Conservation (phyloP, 2,797 vertebrate species). For the Ceyx erithaca region DNA sequence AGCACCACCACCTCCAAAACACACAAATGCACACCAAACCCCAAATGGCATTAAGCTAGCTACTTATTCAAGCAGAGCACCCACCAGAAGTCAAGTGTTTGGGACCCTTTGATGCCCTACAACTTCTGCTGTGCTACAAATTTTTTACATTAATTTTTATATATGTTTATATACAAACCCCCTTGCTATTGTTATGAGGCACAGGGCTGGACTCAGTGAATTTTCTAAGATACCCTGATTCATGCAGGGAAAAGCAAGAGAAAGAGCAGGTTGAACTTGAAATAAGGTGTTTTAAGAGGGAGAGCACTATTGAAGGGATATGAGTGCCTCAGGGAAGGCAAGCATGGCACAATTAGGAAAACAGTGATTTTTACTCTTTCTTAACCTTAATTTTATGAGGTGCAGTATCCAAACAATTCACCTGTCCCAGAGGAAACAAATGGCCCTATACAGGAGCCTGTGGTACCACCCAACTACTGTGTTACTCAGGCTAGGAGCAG, state of each 20-base stretch:
- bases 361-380: background rate
- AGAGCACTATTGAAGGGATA: background rate
- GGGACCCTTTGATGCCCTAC: background rate
- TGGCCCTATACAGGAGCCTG: background rate
- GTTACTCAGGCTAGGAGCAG: background rate
- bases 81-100: background rate
- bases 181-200: background rate
- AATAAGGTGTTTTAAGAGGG: background rate
- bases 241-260: background rate
- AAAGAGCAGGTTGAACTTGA: background rate
- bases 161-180: background rate
- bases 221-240: background rate
- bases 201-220: background rate
- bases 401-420: background rate
- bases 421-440: background rate
- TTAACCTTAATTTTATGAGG: background rate
- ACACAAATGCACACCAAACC: background rate
- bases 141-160: background rate
- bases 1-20: background rate
- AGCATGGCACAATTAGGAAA: background rate
- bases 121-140: background rate
- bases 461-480: slow-evolving; percentile 9
- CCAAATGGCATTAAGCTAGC: background rate
- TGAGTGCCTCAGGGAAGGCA: background rate
- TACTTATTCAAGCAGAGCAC: background rate